A percentile compares a stretch with the other conserved stretches of the same genome.
Evolutionary conservation across 2,113 vertebrate genomes (phyloP).

Genomic region (Campylomormyrus numenius): DNA sequence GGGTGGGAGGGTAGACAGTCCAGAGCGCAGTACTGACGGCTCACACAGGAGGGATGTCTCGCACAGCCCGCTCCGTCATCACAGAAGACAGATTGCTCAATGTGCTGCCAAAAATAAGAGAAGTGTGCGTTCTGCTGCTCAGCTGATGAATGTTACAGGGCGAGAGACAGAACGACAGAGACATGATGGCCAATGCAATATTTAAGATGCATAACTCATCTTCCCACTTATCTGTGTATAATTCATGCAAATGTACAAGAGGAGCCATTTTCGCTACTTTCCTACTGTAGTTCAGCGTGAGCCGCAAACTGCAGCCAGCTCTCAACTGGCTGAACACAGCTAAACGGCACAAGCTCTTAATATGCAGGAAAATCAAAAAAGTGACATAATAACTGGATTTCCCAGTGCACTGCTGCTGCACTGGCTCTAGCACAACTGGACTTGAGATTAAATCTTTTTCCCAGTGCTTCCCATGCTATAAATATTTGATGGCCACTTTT

Average conservation of each 20-base stretch:
- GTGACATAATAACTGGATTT: background rate
- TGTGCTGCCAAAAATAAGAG: background rate
- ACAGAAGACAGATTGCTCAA: background rate
- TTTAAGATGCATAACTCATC: conserved; percentile 4
- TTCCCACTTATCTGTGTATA: background rate
- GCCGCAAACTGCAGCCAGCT: background rate
- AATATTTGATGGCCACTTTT: conserved; percentile 19
- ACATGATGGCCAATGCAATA: conserved; percentile 3
- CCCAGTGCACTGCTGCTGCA: conserved; percentile 36
- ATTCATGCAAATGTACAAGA: background rate
- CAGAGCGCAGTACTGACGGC: background rate
- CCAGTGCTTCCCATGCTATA: background rate
- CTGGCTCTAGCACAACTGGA: conserved; percentile 37
- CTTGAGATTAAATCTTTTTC: conserved; percentile 6
- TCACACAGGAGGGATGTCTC: background rate
- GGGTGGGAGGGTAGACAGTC: background rate
- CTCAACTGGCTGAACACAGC: background rate
- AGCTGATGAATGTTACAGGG: background rate
- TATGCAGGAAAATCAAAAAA: background rate
- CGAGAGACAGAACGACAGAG: background rate
- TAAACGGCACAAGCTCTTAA: background rate
- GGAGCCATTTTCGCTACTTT: background rate
- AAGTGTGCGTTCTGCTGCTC: background rate
- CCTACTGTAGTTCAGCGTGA: background rate
- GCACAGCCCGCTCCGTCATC: background rate